Evolutionary conservation across 2,113 vertebrate genomes (phyloP), one percentile per base, ranked within the genome.

Genomic region (Podarcis raffonei): DNA sequence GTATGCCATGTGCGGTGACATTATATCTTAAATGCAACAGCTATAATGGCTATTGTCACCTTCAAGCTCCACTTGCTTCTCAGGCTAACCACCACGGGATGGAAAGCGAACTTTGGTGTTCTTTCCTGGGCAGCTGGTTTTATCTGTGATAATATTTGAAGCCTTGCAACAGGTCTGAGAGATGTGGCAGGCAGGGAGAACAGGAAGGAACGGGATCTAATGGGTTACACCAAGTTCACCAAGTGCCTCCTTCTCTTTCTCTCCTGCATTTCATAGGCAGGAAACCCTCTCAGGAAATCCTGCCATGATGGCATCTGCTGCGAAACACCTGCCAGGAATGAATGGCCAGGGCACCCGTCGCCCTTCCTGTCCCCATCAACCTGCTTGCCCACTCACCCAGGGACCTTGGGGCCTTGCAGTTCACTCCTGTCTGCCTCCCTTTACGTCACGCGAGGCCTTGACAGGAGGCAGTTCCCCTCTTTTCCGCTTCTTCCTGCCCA

Each of bases 261-360:
- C 16, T 42, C 57, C 30, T 37, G 13, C 27, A 42, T 2, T 69
- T 30, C 9, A 2, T 3, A 39, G 42, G 48, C 32, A 32, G 80
- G 81, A 83, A 89, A 23, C 48, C 80, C 62, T 83, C 6, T 37
- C 57, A 78, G 81, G 87, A 89, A 83, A 89, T 89, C 71, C 72
- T 77, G 72, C n/a, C 0, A 18, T 83, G 57, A 89, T 30, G 3
- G 22, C 7, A 13, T 39, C 25, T 37, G 18, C 3, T 74, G 5
- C 18, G 20, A 53, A 76, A 18, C 72, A 53, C 81, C 39, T 20
- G 81, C 72, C 48, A 57, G 53, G 62, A 89, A 83, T 35, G 37
- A 88, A 27, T 20, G 6, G 5, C 4, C 4, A 39, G 35, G 15
- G 7, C 30, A 25, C 30, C 13, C 25, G 15, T 57, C 23, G 2